A percentile compares a stretch with the other conserved stretches of the same genome.
phyloP scores from a whole-genome alignment of 2,797 vertebrate genomes.

The Toxotes lorentzi region DNA sequence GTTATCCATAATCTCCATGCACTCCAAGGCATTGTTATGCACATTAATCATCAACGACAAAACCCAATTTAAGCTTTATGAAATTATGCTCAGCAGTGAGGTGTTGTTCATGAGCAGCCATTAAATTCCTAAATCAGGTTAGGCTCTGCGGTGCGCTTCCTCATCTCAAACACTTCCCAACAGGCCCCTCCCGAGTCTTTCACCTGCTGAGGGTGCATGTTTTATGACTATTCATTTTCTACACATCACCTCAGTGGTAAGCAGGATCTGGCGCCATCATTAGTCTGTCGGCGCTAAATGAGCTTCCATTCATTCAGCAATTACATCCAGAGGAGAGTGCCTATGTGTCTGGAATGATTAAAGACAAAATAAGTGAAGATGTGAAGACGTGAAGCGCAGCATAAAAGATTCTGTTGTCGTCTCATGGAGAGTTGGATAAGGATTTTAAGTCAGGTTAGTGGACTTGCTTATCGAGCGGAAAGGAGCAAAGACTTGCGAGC shows the following conservation, averaged over 20 bases:
- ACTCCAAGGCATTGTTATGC: constrained; percentile 25
- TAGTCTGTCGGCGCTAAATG: constrained; percentile 61
- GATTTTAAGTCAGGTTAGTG: constrained; percentile 35
- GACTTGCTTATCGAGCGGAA: constrained; percentile 3
- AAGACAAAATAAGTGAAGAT: constrained; percentile 32
- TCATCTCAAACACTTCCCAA: constrained; percentile 46
- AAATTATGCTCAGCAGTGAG: constrained; percentile 47
- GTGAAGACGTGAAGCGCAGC: background rate
- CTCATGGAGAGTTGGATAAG: constrained; percentile 10
- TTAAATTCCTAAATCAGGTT: constrained; percentile 63
- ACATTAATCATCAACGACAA: constrained; percentile 45
- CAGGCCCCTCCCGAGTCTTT: constrained; percentile 28
- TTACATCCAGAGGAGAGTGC: constrained; percentile 46
- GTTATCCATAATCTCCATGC: constrained; percentile 19
- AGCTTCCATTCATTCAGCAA: constrained; percentile 58
- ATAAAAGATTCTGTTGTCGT: constrained; percentile 32
- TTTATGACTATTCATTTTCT: constrained; percentile 66
- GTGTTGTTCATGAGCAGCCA: constrained; percentile 41
- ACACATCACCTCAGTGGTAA: constrained; percentile 53
- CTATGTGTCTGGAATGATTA: constrained; percentile 52
- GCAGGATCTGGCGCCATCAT: constrained; percentile 58
- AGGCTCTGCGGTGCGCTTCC: constrained; percentile 43
- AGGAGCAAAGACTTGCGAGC: background rate
- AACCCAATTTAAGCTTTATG: constrained; percentile 46
- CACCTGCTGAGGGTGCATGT: constrained; percentile 63